These are phyloP conservation scores for Lobophora halterata DNA, from an alignment of 2,888 invertebrate genomes.

Conservation along the genomic window DNA sequence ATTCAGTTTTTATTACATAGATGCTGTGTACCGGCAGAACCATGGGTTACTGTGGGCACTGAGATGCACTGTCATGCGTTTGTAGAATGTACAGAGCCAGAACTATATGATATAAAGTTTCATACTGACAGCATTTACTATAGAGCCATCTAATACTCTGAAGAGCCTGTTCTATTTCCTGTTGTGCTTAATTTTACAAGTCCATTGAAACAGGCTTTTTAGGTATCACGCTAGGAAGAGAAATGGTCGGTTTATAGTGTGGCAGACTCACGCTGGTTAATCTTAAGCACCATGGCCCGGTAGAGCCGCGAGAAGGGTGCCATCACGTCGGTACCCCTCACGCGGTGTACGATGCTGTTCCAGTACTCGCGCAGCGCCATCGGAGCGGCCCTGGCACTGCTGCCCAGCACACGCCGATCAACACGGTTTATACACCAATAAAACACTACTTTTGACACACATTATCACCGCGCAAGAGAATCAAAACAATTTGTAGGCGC, in stretches of 20 bases:
- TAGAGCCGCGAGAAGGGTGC: constrained; percentile 70
- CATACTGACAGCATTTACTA: too few species aligned
- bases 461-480: constrained; percentile 62
- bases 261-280: constrained; percentile 69
- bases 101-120: too few species aligned
- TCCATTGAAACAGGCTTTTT: too few species aligned
- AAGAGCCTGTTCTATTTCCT: too few species aligned
- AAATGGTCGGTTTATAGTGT: neutral
- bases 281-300: constrained; percentile 73
- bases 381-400: constrained; percentile 23
- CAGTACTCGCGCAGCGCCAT: constrained; percentile 56
- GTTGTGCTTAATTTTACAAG: too few species aligned
- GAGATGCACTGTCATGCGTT: too few species aligned
- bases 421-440: constrained; percentile 52
- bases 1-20: too few species aligned
- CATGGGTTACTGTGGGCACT: too few species aligned
- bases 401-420: constrained; percentile 34
- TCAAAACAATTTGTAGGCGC: constrained; percentile 31
- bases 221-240: neutral
- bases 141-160: too few species aligned
- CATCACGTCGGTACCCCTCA: constrained; percentile 54
- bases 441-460: constrained; percentile 75
- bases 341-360: constrained; percentile 44
- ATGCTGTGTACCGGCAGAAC: too few species aligned
- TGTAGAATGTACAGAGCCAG: too few species aligned